phyloP scores from a whole-genome alignment of 2,888 invertebrate species.

The Agrochola macilenta region DNA sequence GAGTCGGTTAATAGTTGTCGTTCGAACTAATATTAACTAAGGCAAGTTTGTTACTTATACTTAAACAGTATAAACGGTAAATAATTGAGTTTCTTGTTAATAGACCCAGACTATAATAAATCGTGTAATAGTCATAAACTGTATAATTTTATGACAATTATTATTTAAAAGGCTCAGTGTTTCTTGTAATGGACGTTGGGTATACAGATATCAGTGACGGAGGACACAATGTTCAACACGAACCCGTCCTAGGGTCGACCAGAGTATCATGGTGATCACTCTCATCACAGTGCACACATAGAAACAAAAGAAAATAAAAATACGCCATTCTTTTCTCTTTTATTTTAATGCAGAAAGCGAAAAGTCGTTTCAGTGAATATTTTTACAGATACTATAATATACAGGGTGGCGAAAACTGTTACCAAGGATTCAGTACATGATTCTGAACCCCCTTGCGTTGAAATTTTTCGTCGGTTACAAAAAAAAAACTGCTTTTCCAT shows the following conservation, averaged over 20 bases:
- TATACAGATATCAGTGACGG: neutral
- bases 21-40: slow-evolving; percentile 13
- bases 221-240: neutral
- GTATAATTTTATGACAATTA: slow-evolving; percentile 28
- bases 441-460: too few species aligned
- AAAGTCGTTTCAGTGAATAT: neutral
- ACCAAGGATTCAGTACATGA: too few species aligned
- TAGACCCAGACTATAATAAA: slow-evolving; percentile 13
- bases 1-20: slow-evolving; percentile 41
- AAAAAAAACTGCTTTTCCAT: too few species aligned
- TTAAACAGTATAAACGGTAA: neutral
- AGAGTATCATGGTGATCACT: neutral
- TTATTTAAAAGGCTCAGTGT: slow-evolving; percentile 3
- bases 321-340: too few species aligned
- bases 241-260: neutral
- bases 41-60: neutral
- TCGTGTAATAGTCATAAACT: slow-evolving; percentile 8
- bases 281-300: too few species aligned
- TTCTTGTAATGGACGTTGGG: neutral
- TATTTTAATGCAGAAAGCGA: neutral
- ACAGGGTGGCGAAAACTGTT: too few species aligned
- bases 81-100: slow-evolving; percentile 40
- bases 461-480: too few species aligned
- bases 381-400: neutral
- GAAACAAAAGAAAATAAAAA: too few species aligned